phyloP scores from a whole-genome alignment of 2,888 invertebrate species.

The Lutraria lutraria region DNA sequence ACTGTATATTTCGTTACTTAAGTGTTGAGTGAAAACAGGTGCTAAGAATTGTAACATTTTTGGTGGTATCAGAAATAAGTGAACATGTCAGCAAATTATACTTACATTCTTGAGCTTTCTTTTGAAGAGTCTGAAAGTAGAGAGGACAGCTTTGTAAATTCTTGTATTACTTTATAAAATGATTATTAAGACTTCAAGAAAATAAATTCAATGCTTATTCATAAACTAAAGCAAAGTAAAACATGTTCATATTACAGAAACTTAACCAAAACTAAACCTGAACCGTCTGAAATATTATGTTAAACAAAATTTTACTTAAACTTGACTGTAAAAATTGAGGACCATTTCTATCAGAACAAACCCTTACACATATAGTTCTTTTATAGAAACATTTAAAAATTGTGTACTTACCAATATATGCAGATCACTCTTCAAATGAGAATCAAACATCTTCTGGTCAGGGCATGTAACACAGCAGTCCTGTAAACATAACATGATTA shows the following conservation, averaged over 20 bases:
- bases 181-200: too few relatives aligned
- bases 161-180: too few relatives aligned
- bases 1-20: background rate
- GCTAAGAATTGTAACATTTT: background rate
- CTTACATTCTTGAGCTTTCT: conserved; percentile 64
- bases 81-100: background rate
- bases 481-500: conserved; percentile 31
- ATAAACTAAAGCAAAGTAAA: too few relatives aligned
- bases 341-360: too few relatives aligned
- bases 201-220: too few relatives aligned
- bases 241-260: too few relatives aligned
- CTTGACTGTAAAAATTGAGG: too few relatives aligned
- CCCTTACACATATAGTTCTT: too few relatives aligned
- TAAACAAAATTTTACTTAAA: too few relatives aligned
- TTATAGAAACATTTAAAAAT: too few relatives aligned
- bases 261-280: too few relatives aligned
- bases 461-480: conserved; percentile 59
- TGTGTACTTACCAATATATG: conserved; percentile 54
- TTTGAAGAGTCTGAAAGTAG: conserved; percentile 58
- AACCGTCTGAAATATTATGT: too few relatives aligned
- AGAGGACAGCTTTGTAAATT: background rate
- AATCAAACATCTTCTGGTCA: conserved; percentile 43
- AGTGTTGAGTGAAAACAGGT: background rate
- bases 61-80: background rate
- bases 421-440: conserved; percentile 54